Base-by-base conservation (phyloP, 2,888 invertebrate genomes). In the Barypeithes pellucidus region DNA sequence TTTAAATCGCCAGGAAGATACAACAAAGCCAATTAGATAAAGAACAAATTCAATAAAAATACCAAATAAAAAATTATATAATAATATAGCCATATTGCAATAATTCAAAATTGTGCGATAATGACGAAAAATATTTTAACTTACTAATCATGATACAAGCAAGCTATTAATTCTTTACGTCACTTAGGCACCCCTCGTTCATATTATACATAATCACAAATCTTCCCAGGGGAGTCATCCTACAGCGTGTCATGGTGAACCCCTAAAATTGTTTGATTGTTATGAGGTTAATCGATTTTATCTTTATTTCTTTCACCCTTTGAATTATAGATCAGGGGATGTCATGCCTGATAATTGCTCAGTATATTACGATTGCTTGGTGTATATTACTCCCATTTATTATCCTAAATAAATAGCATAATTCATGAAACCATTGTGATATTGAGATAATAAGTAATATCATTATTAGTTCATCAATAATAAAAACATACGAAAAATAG, bases 191-290 rank as follows among this genome's bases (percentile, higher is more conserved):
- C 24, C 73, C 68, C 68, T 24, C 73, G 59, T 65, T 68, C 59
- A 73, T 63, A 50, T 68, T 68, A 68, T 47, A 67, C 68, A 65
- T 68, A 65, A 65, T 68, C 68, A 65, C 39, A 52, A 68, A 78
- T 77, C 75, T 68, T 78, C 79, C 77, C 79, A 60, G 41, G 75
- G 78, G 79, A 77, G 77, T 73, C 77, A 79, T 79, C 74, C 72
- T 73, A 73, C 76, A 73, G 68, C 76, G 75, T 76, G 76, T 76
- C 79, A 65, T 69, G 77, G 78, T 76, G 73, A 75, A 77, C 76
- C 78, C 76, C 75, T 60, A 54, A 73, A 77, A 75, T 77, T 76
- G 75, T 75, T 74, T 73, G 75, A 73, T 75, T 75, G 77, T 78
- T 76, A 76, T 69, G 75, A 73, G 73, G 45, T 66, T 74, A 70